Conservation (phyloP, 2,888 invertebrate species). For the Bombyx huttoni region DNA sequence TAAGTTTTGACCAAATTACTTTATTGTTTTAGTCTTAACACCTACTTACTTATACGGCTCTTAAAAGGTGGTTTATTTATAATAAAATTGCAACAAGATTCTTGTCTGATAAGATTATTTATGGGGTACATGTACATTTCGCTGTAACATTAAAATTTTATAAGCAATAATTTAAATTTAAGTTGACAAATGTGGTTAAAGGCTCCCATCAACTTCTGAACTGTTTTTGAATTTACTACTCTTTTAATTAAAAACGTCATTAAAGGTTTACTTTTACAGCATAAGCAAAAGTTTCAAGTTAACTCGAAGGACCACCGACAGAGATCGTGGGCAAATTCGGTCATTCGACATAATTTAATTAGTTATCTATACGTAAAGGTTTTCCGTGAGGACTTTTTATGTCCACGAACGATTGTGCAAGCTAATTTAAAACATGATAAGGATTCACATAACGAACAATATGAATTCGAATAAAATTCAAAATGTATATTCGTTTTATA, state of each 20-base stretch:
- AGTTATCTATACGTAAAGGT: conserved; percentile 40
- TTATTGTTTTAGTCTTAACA: too few relatives aligned
- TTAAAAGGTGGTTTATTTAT: neutral
- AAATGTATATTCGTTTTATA: too few relatives aligned
- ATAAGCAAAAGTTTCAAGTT: conserved; percentile 25
- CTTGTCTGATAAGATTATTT: neutral
- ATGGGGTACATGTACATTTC: neutral
- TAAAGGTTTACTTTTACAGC: conserved; percentile 38
- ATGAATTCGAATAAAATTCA: too few relatives aligned
- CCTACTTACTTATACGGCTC: too few relatives aligned
- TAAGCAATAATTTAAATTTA: conserved; percentile 2
- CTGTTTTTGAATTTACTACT: conserved; percentile 3
- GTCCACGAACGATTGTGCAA: conserved; percentile 35
- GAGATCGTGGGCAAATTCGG: conserved; percentile 45
- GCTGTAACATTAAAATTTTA: neutral
- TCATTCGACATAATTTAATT: conserved; percentile 69
- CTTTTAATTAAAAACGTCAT: conserved; percentile 27
- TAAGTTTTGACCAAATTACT: too few relatives aligned
- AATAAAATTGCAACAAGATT: neutral
- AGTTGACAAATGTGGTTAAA: neutral
- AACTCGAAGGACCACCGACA: conserved; percentile 46
- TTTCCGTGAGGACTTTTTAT: conserved; percentile 25
- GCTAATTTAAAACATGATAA: conserved; percentile 3
- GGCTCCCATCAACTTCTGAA: neutral
- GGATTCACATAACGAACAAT: too few relatives aligned